Evolutionary conservation across 2,888 invertebrate species (phyloP).

Genomic region (Drosophila lacicola): DNA sequence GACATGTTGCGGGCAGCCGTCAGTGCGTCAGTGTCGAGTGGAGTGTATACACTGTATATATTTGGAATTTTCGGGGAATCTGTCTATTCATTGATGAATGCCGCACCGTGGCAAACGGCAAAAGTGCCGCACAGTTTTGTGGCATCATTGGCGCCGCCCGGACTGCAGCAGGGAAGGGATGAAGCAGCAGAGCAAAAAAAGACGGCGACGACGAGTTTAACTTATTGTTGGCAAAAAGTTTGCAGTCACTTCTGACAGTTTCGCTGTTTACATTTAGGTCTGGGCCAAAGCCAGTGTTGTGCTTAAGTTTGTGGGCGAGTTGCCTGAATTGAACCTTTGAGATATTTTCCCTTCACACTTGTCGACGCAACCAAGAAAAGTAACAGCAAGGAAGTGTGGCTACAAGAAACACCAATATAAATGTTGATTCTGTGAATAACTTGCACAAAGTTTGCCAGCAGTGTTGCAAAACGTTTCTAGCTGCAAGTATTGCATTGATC

Average conservation of each 20-base stretch:
- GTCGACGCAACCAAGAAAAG: slow-evolving; percentile 4
- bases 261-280: slow-evolving; percentile 29
- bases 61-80: slow-evolving; percentile 9
- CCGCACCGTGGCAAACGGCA: slow-evolving; percentile 2
- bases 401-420: slow-evolving; percentile 56
- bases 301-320: slow-evolving; percentile 51
- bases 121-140: slow-evolving; percentile 38
- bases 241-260: slow-evolving; percentile 69
- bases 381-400: slow-evolving; percentile 9
- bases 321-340: slow-evolving; percentile 58
- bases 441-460: slow-evolving; percentile 47
- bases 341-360: slow-evolving; percentile 56
- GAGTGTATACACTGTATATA: slow-evolving; percentile 3
- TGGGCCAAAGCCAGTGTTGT: slow-evolving; percentile 35
- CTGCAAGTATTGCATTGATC: background rate
- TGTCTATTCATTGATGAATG: slow-evolving; percentile 20
- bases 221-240: slow-evolving; percentile 66
- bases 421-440: slow-evolving; percentile 71
- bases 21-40: background rate
- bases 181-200: background rate
- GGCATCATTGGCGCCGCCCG: slow-evolving; percentile 24
- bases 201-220: slow-evolving; percentile 44
- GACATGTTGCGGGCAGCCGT: slow-evolving; percentile 32
- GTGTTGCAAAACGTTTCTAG: background rate
- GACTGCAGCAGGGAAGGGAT: too few relatives aligned